Percentiles rank a stretch among this genome's conserved stretches.
phyloP scores from a whole-genome alignment of 2,888 invertebrate genomes.

The Hyles lineata region DNA sequence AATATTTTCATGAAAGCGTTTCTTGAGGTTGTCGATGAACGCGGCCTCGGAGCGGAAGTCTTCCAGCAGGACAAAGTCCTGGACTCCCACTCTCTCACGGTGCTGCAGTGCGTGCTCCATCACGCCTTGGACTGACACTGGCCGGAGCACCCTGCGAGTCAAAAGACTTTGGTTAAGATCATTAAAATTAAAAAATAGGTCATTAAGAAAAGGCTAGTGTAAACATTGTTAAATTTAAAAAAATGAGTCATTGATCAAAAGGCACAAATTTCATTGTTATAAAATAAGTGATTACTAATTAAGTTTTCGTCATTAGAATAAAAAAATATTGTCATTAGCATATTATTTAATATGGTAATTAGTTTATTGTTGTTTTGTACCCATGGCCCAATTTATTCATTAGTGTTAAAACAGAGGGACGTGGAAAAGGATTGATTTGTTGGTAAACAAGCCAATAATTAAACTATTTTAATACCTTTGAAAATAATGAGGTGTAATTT shows the following conservation, averaged over 20 bases:
- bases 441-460: too few species aligned
- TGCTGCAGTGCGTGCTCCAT: constrained; percentile 93
- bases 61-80: constrained; percentile 96
- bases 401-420: too few species aligned
- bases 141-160: constrained; percentile 66
- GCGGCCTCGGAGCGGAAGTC: constrained; percentile 92
- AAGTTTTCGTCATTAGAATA: too few species aligned
- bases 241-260: too few species aligned
- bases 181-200: constrained; percentile 3
- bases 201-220: background rate
- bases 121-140: constrained; percentile 76
- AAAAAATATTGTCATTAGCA: too few species aligned
- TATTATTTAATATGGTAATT: too few species aligned
- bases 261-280: background rate
- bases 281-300: background rate
- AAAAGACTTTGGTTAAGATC: constrained; percentile 22
- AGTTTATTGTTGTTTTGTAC: too few species aligned
- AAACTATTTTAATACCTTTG: too few species aligned
- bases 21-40: constrained; percentile 94
- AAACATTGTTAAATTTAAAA: too few species aligned
- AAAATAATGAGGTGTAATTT: too few species aligned
- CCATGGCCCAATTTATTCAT: too few species aligned
- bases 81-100: constrained; percentile 94
- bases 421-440: too few species aligned
- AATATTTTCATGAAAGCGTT: constrained; percentile 93